phyloP scores from a whole-genome alignment of 2,113 vertebrate genomes.

The Macrotus californicus region DNA sequence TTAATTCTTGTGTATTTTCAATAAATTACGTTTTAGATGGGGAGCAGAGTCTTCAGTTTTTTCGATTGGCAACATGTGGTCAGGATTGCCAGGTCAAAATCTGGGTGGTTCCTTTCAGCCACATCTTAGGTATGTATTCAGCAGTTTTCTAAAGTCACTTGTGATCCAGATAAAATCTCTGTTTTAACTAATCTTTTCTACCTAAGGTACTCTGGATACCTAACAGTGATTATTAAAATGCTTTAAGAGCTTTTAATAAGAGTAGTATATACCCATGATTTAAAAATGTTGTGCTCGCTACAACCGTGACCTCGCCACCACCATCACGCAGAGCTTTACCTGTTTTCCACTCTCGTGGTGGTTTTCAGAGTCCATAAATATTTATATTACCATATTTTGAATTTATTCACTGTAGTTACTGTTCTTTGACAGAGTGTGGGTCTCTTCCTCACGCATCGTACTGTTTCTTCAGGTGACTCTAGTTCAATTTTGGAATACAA shows the following conservation, averaged over 20 bases:
- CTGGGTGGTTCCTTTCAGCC: constrained; percentile 84
- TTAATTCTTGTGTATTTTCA: constrained; percentile 41
- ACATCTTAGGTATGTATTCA: constrained; percentile 81
- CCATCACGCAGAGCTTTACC: background rate
- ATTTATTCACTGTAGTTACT: background rate
- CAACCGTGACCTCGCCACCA: background rate
- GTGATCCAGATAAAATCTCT: background rate
- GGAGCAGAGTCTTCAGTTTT: constrained; percentile 72
- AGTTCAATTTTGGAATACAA: background rate
- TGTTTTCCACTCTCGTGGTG: background rate
- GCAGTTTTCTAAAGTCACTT: background rate
- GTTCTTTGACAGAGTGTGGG: background rate
- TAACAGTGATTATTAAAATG: constrained; percentile 19
- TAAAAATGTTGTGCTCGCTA: background rate
- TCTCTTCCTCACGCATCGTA: background rate
- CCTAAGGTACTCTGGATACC: background rate
- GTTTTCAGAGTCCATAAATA: background rate
- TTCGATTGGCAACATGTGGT: constrained; percentile 90
- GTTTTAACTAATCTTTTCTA: constrained; percentile 3
- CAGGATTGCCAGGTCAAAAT: constrained; percentile 89
- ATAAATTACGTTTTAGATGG: constrained; percentile 73
- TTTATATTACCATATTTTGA: background rate
- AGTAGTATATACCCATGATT: background rate
- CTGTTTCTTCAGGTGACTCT: background rate
- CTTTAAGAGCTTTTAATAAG: constrained; percentile 12